These are phyloP conservation scores for Onychomys arenicola DNA, from an alignment of 2,797 vertebrate genomes.

Conservation along the genomic window DNA sequence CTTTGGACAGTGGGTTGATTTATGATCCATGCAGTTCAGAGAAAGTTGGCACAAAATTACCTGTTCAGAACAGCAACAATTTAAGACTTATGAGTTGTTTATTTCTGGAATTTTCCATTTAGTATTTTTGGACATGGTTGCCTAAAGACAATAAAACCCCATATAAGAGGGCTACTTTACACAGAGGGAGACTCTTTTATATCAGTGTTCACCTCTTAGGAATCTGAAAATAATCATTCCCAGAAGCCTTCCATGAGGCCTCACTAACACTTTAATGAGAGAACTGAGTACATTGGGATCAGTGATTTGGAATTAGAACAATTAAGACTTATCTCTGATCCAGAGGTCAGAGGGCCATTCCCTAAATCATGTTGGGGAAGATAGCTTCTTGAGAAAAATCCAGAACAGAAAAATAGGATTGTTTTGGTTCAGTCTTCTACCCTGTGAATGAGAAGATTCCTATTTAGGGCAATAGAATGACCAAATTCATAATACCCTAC, in stretches of 20 bases:
- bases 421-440: not conserved
- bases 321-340: slow-evolving; percentile 49
- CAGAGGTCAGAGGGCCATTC: not conserved
- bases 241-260: slow-evolving; percentile 9
- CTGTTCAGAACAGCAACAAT: not conserved
- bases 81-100: not conserved
- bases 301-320: slow-evolving; percentile 28
- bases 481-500: not conserved
- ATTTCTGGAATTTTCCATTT: not conserved
- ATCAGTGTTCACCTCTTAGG: not conserved
- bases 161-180: not conserved
- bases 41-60: not conserved
- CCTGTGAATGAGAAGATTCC: not conserved
- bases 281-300: not conserved
- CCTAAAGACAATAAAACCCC: not conserved
- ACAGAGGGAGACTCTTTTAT: not conserved
- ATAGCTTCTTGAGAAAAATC: not conserved
- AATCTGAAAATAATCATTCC: not conserved
- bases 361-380: not conserved
- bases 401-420: not conserved
- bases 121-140: not conserved
- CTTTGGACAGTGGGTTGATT: not conserved
- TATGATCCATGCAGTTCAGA: not conserved
- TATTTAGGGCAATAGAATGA: not conserved
- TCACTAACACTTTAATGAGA: not conserved